Conservation (phyloP, 2,113 vertebrate species). For the Boulengeromyrus knoepffleri region DNA sequence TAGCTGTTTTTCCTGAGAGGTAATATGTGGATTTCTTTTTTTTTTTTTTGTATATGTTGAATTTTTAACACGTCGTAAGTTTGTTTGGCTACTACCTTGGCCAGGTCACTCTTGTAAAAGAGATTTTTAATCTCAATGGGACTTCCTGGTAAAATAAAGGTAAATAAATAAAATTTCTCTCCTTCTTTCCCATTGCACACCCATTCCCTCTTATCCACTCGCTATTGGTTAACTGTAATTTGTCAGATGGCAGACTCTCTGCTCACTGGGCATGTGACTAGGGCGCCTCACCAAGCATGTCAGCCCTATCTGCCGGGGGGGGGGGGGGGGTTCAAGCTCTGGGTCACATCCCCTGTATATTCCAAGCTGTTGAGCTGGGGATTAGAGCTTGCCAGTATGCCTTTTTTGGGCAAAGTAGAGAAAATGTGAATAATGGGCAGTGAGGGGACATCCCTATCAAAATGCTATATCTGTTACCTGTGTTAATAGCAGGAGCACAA, state of each 20-base stretch:
- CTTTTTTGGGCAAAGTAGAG: not conserved
- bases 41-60: no score
- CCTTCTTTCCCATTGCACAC: not conserved
- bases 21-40: no score
- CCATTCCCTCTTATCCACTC: not conserved
- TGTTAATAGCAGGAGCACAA: not conserved
- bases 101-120: no score
- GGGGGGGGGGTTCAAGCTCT: not conserved
- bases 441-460: not conserved
- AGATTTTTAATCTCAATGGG: no score
- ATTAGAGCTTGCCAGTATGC: not conserved
- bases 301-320: not conserved
- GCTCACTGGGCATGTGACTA: not conserved
- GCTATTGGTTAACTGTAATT: not conserved
- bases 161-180: not conserved
- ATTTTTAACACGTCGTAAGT: no score
- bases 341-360: not conserved
- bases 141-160: no score
- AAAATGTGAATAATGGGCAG: not conserved
- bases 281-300: not conserved
- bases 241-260: not conserved
- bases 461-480: not conserved
- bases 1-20: no score
- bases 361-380: not conserved
- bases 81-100: no score